phyloP scores from a whole-genome alignment of 2,888 invertebrate genomes.

The Himalopsyche kuldschensis region DNA sequence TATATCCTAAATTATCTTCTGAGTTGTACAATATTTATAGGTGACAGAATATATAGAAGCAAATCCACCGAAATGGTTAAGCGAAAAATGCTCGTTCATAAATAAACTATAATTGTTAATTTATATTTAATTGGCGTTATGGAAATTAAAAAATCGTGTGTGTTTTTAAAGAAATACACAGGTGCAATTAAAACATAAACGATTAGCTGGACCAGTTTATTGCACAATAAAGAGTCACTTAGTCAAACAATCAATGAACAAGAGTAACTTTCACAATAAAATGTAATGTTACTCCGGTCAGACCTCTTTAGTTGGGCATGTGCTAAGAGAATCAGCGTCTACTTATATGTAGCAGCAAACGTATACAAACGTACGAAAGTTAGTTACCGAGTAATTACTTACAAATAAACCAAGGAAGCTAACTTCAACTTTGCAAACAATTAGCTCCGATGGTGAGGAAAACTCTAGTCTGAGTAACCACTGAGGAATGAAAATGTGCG shows the following conservation, averaged over 20 bases:
- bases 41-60: too few species aligned
- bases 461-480: not conserved
- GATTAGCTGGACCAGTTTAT: not conserved
- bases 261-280: conserved; percentile 26
- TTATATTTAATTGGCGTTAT: too few species aligned
- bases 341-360: not conserved
- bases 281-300: conserved; percentile 23
- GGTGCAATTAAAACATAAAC: too few species aligned
- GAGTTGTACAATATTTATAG: too few species aligned
- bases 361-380: conserved; percentile 31
- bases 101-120: too few species aligned
- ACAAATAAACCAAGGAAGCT: conserved; percentile 32
- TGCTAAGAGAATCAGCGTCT: not conserved
- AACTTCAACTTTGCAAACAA: conserved; percentile 33
- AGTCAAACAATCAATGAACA: conserved; percentile 22
- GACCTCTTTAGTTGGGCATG: not conserved
- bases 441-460: conserved; percentile 6
- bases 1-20: too few species aligned
- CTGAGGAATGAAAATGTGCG: not conserved
- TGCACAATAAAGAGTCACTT: conserved; percentile 13
- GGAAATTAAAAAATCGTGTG: too few species aligned
- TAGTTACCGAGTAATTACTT: conserved; percentile 36
- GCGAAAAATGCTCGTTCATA: too few species aligned
- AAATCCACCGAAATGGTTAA: too few species aligned
- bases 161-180: too few species aligned